Evolutionary conservation across 2,113 vertebrate genomes (phyloP), one percentile per base, ranked within the genome.

Genomic region (Micronisus gabar): DNA sequence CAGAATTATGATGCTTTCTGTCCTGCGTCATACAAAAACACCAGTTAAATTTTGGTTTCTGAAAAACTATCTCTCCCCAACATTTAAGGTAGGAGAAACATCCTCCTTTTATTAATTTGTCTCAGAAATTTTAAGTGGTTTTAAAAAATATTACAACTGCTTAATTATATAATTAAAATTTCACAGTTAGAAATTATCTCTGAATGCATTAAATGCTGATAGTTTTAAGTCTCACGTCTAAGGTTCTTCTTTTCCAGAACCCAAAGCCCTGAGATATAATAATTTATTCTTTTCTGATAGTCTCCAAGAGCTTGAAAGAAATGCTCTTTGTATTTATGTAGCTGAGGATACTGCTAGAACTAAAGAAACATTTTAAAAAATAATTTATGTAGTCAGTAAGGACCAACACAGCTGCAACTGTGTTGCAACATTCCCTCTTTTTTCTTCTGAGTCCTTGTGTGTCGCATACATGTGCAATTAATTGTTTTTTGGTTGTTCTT

Each of bases 1-100:
- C 98, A 99, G 99, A 98, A 99, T 99, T 96, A 99, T 99, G 99
- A 99, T 99, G 99, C 98, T 99, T 74, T 99, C 99, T 61, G 99
- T 99, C 89, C 98, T 99, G 80, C 98, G 96, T 65, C 98, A 99
- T 93, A 99, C 99, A 82, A 97, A 99, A 98, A 99, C 99, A 34
- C 99, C 99, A 20, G 98, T 99, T 96, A 99, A 99, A 97, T 99
- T 99, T 97, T 99, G 99, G 99, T 99, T 99, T 98, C 98, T 99
- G 96, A 99, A 99, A 98, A 99, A 99, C 97, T 99, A 99, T 90
- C 99, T 99, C 66, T 99, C 99, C 5, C 99, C 99, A 38, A 99
- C 98, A 75, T 99, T 99, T 98, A 99, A 99, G 98, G 99, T 99
- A 98, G 93, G 97, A 93, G 38, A 45, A 68, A n/a, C 10, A 0